Base-by-base conservation (phyloP, 1,140 invertebrate genomes). In the Nomia melanderi region DNA sequence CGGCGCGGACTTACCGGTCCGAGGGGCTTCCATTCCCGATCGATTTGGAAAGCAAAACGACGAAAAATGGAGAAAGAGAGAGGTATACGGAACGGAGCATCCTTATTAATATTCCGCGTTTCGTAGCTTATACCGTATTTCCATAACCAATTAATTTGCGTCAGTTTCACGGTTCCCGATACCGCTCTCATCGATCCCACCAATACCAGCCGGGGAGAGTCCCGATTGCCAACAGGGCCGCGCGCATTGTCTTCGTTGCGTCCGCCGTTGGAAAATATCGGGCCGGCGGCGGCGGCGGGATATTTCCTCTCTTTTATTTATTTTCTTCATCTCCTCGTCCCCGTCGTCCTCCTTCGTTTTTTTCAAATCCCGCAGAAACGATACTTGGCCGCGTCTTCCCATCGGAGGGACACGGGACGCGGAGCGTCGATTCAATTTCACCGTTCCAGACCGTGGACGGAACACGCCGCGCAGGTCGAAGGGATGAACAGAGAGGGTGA, bases 391-490 rank as follows among this genome's bases (percentile, higher is more conserved):
- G 60, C 54, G 56, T 83, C 76, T 78, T 79, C 57, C 69, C 67
- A 69, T 75, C 33, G 65, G 39, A 54, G 57, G 44, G 73, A 62
- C 71, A 64, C 69, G 81, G 81, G 53, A 66, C 62, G 47, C 20
- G 20, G 65, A 83, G 81, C 82, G 78, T 83, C 82, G 77, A 84
- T 84, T 84, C 81, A 84, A 84, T 84, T 84, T 84, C 81, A 82
- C 47, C 80, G 76, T 79, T 79, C 66, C 77, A 83, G 81, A 83
- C 76, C 41, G 56, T 57, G 71, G 81, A 59, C 62, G 67, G 63
- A 27, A 66, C 33, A 41, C 12, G 33, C n/a, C 23, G 0, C n/a
- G 6, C 9, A 8, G 8, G 31, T 17, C 17, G n/a, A n/a, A n/a
- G 12, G 9, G 25, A 23, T 29, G 17, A 12, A 33, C 44, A 39